phyloP scores from a whole-genome alignment of 2,113 vertebrate genomes.

The Lethenteron reissneri region DNA sequence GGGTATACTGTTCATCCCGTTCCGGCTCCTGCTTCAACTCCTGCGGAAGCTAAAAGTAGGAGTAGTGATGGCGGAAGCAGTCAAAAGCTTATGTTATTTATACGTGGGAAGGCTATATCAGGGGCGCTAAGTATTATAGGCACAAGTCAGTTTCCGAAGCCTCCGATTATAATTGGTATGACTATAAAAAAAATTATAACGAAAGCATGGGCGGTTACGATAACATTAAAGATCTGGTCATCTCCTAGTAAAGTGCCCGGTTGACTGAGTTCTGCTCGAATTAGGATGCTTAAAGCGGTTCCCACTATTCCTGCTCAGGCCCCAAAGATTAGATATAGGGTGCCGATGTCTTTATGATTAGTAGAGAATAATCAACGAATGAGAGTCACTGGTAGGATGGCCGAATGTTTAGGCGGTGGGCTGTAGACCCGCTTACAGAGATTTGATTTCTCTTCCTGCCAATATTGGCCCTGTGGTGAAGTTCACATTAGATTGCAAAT shows the following conservation, averaged over 20 bases:
- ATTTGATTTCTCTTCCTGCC: constrained; percentile 15
- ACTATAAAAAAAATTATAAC: constrained; percentile 19
- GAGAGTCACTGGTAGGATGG: constrained; percentile 17
- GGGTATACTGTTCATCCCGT: constrained; percentile 17
- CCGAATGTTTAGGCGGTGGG: constrained; percentile 14
- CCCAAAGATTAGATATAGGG: constrained; percentile 18
- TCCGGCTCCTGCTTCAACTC: constrained; percentile 12
- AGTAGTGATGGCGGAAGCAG: constrained; percentile 12
- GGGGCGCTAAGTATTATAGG: constrained; percentile 16
- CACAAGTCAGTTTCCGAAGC: constrained; percentile 15
- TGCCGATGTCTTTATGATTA: constrained; percentile 20
- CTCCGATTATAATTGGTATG: constrained; percentile 16
- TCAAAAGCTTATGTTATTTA: not conserved
- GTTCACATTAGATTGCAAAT: constrained; percentile 16
- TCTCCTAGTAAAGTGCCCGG: constrained; percentile 7
- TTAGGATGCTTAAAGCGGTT: constrained; percentile 12
- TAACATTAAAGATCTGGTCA: constrained; percentile 17
- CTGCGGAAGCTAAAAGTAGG: constrained; percentile 11
- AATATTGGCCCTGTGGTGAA: constrained; percentile 11
- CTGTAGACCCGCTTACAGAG: constrained; percentile 16
- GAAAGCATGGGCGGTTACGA: constrained; percentile 14
- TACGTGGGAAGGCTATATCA: constrained; percentile 14
- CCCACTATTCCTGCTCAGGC: constrained; percentile 17
- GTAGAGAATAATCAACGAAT: constrained; percentile 21
- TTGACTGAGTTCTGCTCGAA: constrained; percentile 14